Evolutionary conservation across 2,113 vertebrate genomes (phyloP).

Genomic region (Nibea coibor): DNA sequence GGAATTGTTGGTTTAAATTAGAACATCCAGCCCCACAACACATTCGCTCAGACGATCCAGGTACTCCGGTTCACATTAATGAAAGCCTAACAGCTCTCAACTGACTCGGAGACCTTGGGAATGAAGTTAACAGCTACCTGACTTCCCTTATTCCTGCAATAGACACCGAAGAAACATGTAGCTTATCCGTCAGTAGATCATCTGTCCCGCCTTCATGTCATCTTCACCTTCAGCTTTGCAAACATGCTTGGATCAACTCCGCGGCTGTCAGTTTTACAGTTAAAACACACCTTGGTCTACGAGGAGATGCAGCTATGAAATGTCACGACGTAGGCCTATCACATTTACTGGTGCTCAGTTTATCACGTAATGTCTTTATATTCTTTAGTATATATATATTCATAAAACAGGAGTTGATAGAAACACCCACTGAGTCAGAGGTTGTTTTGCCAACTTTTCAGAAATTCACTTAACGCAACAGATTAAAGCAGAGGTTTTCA

Average conservation of each 20-base stretch:
- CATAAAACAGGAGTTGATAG: background rate
- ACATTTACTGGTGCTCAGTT: background rate
- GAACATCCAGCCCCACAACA: background rate
- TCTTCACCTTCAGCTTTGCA: background rate
- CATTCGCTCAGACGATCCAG: background rate
- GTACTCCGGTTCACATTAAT: too few species aligned
- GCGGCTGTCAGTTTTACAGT: too few species aligned
- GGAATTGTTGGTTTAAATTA: background rate
- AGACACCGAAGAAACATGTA: too few species aligned
- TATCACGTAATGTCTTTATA: conserved; percentile 1
- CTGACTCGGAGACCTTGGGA: too few species aligned
- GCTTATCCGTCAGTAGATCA: too few species aligned
- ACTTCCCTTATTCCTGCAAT: too few species aligned
- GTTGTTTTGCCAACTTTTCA: background rate
- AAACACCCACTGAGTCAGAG: conserved; percentile 6
- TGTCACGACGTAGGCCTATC: background rate
- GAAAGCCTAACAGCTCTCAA: too few species aligned
- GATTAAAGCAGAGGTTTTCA: background rate
- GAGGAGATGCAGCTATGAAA: conserved; percentile 1
- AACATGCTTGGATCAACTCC: too few species aligned
- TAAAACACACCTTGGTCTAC: background rate
- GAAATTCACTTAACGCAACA: background rate
- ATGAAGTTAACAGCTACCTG: too few species aligned
- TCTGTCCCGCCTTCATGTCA: background rate
- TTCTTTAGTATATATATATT: background rate